Base-by-base conservation (phyloP, 2,888 invertebrate genomes). In the Microplitis deprimator region DNA sequence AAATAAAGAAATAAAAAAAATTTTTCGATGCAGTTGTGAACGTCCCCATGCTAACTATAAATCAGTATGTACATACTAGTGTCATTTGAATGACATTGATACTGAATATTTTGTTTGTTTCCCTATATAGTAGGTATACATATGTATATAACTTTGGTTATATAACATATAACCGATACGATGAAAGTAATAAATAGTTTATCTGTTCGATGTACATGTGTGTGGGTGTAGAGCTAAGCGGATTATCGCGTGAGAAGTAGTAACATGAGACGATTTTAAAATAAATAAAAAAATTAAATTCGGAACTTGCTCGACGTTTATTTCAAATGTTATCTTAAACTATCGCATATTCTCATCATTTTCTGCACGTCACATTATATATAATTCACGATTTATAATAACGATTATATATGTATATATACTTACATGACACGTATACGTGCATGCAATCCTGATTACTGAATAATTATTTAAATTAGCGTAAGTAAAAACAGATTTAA, bases 131-230 rank as follows among this genome's bases (percentile, higher is more conserved):
- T 8, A 50, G 50, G 13, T 50, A 50, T 13, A 50, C 3, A 50
- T 50, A 50, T 50, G 13, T 1, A 10, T 13, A 50, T 50, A 10
- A 10, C 10, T 41, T 41, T 41, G 6, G 7, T 41, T 6, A 10
- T 41, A 3, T 41, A 10, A 3, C 7, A 10, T 50, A 10, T 50
- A 50, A 50, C 13, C 8, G 13, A 50, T 50, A 50, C 5, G 13
- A 50, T 50, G 73, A 74, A 41, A 75, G 64, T 78, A 77, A 79
- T 29, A 29, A 29, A 29, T 29, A 29, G 29, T 29, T 29, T 29
- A 29, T 29, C 29, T 29, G 29, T 29, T 3, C 29, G 4, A 29
- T 29, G 29, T 29, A 29, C 29, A 29, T 65, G 65, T 38, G 13
- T 65, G 29, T 38, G 62, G 69, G 59, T 20, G 59, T 59, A 20